Evolutionary conservation across 53 echinoderm and acorn worm species (phyloP), one percentile per base, ranked within the genome.

Genomic region (Holothuria scabra): DNA sequence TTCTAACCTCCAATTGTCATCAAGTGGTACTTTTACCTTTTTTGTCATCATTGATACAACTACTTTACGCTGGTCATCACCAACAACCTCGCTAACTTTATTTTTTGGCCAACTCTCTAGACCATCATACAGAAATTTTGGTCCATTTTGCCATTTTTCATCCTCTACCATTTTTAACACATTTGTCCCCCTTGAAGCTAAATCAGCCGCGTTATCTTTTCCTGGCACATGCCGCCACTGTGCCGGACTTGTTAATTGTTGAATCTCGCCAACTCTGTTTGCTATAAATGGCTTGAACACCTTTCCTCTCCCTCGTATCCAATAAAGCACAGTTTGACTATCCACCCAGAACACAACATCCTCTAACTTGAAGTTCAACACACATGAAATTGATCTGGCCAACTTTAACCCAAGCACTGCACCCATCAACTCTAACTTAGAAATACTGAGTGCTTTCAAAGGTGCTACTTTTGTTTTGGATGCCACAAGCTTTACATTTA

Each of bases 221-320:
- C 64, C 76, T n/a, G 85, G 85, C 32, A 89, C 81, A 79, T 89
- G 63, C 18, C 80, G 55, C 89, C 89, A 88, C 20, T 83, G 67
- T 35, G 19, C 21, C 0, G 57, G 28, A 22, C 22, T 60, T 24
- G 88, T 84, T 9, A 80, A 41, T 49, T 87, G 70, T 32, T 57
- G 80, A 30, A 90, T 87, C 9, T 87, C 86, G 0, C 86, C 90
- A 26, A 90, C 23, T 13, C 90, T 58, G 34, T 90, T 90, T 4
- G 84, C 89, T 7, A 89, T 84, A 76, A 84, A 89, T 26, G 69
- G 69, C 38, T 69, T 69, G 16, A 69, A 69, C n/a, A 37, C 7
- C 32, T 37, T 69, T 26, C 69, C 31, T 31, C 69, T 26, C 25
- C 69, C 69, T 37, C 74, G 10, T 72, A 38, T 72, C 74, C 74